Conservation (phyloP, 2,797 vertebrate species). For the Nannoperca australis region DNA sequence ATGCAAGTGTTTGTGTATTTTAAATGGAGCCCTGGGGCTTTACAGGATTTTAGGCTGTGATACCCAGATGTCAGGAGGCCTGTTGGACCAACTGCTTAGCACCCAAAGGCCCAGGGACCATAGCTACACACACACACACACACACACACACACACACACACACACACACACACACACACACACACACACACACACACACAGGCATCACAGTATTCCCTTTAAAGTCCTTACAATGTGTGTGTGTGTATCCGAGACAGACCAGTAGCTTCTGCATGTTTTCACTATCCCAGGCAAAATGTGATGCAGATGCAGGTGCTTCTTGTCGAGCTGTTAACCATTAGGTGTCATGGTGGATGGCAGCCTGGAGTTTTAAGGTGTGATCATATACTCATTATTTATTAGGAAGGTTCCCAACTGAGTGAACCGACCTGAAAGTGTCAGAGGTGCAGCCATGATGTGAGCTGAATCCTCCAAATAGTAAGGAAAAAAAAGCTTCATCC, state of each 20-base stretch:
- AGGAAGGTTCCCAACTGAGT: slow-evolving; percentile 4
- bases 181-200: slow-evolving; percentile 21
- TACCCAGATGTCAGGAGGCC: slow-evolving; percentile 60
- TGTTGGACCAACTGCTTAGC: slow-evolving; percentile 58
- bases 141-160: not conserved
- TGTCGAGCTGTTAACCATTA: slow-evolving; percentile 1
- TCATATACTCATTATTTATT: slow-evolving; percentile 36
- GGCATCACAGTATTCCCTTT: slow-evolving; percentile 29
- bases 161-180: not conserved
- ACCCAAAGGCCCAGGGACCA: slow-evolving; percentile 59
- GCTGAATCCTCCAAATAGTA: slow-evolving; percentile 24
- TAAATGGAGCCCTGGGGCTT: slow-evolving; percentile 58
- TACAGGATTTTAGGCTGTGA: slow-evolving; percentile 50
- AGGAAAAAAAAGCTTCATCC: not conserved
- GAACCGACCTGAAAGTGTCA: slow-evolving; percentile 39
- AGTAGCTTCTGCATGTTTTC: slow-evolving; percentile 4
- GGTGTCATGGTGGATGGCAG: slow-evolving; percentile 2
- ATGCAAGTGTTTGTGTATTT: slow-evolving; percentile 54
- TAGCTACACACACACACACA: slow-evolving; percentile 3
- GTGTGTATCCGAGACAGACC: not conserved
- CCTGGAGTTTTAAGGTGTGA: slow-evolving; percentile 1
- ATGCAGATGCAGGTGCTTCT: slow-evolving; percentile 12
- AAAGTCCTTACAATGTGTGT: not conserved
- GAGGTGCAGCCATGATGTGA: not conserved
- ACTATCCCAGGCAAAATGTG: not conserved